Percentiles rank a stretch among this genome's conserved stretches.
These are phyloP conservation scores for Cristatella mucedo DNA, from an alignment of 2,888 invertebrate genomes.

Conservation along the genomic window DNA sequence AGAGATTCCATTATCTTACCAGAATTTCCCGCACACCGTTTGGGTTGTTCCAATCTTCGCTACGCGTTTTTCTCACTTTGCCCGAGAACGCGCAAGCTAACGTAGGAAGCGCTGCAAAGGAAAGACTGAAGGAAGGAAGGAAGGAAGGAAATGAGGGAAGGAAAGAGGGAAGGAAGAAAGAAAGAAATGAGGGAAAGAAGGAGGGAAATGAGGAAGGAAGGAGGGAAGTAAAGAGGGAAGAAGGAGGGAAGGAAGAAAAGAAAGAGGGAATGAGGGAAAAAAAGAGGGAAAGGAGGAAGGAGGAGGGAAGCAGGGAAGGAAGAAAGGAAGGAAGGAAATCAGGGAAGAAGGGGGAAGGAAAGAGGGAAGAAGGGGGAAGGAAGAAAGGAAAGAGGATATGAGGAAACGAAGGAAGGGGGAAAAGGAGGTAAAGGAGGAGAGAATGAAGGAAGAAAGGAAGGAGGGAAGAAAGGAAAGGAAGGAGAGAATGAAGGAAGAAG, in stretches of 20 bases:
- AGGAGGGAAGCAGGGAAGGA: not conserved
- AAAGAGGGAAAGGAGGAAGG: too few species aligned
- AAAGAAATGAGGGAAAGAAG: not conserved
- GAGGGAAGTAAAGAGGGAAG: not conserved
- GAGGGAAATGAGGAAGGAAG: not conserved
- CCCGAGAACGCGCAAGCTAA: too few species aligned
- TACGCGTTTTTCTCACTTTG: too few species aligned
- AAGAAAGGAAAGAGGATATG: not conserved
- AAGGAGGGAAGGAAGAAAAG: too few species aligned
- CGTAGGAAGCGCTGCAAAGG: too few species aligned
- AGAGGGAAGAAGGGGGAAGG: conserved; percentile 1
- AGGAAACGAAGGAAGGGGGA: not conserved
- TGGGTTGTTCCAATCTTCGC: too few species aligned
- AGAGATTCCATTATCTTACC: too few species aligned
- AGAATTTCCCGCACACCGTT: too few species aligned
- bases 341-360: conserved; percentile 1
- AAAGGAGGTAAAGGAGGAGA: not conserved
- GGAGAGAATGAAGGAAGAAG: not conserved
- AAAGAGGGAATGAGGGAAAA: too few species aligned
- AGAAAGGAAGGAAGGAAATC: not conserved
- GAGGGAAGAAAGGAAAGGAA: not conserved
- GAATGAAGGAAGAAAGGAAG: not conserved
- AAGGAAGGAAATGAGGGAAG: not conserved
- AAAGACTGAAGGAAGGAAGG: too few species aligned
- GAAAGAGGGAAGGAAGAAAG: conserved; percentile 1